These are phyloP conservation scores for Adelges cooleyi DNA, from an alignment of 1,140 invertebrate genomes.

Conservation along the genomic window DNA sequence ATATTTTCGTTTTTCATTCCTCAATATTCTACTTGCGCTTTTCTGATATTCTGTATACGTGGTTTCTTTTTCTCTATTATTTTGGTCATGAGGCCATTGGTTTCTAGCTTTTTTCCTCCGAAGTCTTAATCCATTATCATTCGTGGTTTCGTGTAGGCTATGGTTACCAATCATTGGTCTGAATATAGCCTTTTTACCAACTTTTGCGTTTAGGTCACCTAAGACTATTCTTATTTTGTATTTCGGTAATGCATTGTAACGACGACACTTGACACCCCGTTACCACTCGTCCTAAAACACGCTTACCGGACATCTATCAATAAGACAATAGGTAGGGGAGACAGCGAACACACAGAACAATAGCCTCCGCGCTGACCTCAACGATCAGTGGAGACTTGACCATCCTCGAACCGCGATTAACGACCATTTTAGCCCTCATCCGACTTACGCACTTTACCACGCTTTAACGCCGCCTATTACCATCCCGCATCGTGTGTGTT, in stretches of 20 bases:
- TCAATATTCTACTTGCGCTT: not conserved
- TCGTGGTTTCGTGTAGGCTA: not conserved
- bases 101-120: not conserved
- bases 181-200: not conserved
- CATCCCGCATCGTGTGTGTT: too few species aligned
- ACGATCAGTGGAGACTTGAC: too few species aligned
- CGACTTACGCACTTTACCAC: too few species aligned
- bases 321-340: too few species aligned
- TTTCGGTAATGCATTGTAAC: not conserved
- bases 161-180: not conserved
- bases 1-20: slow-evolving; percentile 3
- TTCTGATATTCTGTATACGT: not conserved
- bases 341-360: too few species aligned
- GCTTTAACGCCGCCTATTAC: too few species aligned
- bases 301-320: too few species aligned
- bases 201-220: not conserved
- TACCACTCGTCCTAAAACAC: too few species aligned
- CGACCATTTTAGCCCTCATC: too few species aligned
- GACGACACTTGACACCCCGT: too few species aligned
- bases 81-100: not conserved
- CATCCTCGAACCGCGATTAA: too few species aligned
- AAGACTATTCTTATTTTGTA: not conserved
- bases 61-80: not conserved
- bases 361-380: too few species aligned
- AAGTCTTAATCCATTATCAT: not conserved